Conservation (phyloP, 2,113 vertebrate genomes). For the Arizona elegans region DNA sequence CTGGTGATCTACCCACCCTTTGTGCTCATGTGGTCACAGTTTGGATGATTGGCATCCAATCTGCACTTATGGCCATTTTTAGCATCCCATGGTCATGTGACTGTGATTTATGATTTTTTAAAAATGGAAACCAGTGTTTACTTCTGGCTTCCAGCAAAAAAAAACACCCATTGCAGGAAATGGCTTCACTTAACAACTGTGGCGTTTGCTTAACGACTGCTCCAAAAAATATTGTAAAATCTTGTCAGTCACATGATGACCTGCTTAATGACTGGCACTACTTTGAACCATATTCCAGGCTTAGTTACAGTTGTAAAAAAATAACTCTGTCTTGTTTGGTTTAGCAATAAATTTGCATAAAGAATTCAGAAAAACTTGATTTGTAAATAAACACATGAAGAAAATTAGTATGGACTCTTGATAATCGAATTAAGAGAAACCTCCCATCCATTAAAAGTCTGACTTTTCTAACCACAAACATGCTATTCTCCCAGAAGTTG, state of each 20-base stretch:
- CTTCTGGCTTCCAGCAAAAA: not conserved
- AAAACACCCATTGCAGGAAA: not conserved
- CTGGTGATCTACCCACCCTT: not conserved
- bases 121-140: not conserved
- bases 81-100: not conserved
- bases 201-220: not conserved
- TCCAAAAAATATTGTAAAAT: not conserved
- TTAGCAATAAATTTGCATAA: conserved; percentile 29
- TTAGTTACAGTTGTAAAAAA: not conserved
- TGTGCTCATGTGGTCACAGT: not conserved
- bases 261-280: not conserved
- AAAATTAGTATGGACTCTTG: not conserved
- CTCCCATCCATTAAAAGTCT: not conserved
- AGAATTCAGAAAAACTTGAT: conserved; percentile 6
- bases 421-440: not conserved
- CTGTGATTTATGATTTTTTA: not conserved
- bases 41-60: not conserved
- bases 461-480: conserved; percentile 3
- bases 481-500: not conserved
- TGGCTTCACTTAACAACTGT: not conserved
- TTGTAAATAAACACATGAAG: conserved; percentile 7
- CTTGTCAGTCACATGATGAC: not conserved
- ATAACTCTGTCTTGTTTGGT: not conserved
- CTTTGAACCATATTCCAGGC: not conserved
- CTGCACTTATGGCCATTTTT: not conserved